phyloP scores from a whole-genome alignment of 2,888 invertebrate genomes.

The Hanleya hanleyi region DNA sequence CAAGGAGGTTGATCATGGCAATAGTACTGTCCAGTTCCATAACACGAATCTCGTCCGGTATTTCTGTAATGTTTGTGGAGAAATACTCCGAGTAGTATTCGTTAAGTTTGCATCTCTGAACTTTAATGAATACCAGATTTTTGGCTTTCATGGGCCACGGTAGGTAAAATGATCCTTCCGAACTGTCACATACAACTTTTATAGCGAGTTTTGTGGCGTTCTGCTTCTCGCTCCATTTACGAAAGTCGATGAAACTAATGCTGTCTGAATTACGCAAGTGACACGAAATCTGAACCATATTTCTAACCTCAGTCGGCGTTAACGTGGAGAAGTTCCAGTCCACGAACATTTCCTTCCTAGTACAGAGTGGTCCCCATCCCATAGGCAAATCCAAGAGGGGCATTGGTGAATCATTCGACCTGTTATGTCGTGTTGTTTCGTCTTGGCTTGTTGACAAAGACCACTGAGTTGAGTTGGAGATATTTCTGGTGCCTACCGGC shows the following conservation, averaged over 20 bases:
- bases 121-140: background rate
- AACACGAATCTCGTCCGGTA: background rate
- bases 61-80: background rate
- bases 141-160: background rate
- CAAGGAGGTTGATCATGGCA: background rate
- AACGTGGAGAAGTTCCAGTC: background rate
- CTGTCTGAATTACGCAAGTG: background rate
- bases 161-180: background rate
- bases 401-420: no score
- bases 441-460: no score
- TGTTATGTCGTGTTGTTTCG: no score
- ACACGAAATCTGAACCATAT: background rate
- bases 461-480: no score
- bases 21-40: background rate
- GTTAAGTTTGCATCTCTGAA: background rate
- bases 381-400: background rate
- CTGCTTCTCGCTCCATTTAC: background rate
- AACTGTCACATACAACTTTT: background rate
- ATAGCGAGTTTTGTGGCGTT: background rate
- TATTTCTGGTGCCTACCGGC: no score
- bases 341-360: background rate
- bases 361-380: background rate
- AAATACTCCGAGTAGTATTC: slow-evolving; percentile 3
- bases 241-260: background rate
- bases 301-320: background rate